Evolutionary conservation across 2,797 vertebrate species (phyloP).

Genomic region (Hyperoplus lanceolatus): DNA sequence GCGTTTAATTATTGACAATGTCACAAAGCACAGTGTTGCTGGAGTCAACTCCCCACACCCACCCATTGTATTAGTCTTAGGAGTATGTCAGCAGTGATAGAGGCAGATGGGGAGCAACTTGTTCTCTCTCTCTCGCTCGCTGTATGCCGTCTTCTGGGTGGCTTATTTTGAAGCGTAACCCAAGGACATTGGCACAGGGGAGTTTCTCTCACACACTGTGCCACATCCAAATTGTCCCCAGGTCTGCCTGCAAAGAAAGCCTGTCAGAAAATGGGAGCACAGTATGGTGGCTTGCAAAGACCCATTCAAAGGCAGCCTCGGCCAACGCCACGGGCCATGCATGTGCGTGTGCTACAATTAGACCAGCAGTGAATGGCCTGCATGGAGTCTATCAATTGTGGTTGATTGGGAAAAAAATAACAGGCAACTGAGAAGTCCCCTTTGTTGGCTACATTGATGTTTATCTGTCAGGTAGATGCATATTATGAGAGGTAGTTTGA

Average conservation of each 20-base stretch:
- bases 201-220: conserved; percentile 34
- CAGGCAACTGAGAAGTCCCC: neutral
- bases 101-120: conserved; percentile 52
- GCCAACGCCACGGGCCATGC: conserved; percentile 25
- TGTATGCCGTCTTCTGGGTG: conserved; percentile 47
- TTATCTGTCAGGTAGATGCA: too few relatives aligned
- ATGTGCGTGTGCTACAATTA: conserved; percentile 14
- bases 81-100: conserved; percentile 19
- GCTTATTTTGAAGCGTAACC: conserved; percentile 59
- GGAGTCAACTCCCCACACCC: conserved; percentile 32
- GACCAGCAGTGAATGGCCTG: neutral
- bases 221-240: conserved; percentile 49
- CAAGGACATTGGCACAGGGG: conserved; percentile 56
- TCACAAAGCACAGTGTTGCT: conserved; percentile 30
- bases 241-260: conserved; percentile 54
- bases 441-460: neutral
- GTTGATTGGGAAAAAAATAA: conserved; percentile 22
- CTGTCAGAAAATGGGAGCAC: conserved; percentile 65
- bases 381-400: neutral
- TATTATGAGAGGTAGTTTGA: neutral
- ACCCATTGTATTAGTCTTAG: conserved; percentile 2
- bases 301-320: conserved; percentile 4
- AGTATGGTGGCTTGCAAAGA: conserved; percentile 56
- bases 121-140: conserved; percentile 18
- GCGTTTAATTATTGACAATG: conserved; percentile 64